Evolutionary conservation across 2,888 invertebrate species (phyloP).

Genomic region (Actias luna): DNA sequence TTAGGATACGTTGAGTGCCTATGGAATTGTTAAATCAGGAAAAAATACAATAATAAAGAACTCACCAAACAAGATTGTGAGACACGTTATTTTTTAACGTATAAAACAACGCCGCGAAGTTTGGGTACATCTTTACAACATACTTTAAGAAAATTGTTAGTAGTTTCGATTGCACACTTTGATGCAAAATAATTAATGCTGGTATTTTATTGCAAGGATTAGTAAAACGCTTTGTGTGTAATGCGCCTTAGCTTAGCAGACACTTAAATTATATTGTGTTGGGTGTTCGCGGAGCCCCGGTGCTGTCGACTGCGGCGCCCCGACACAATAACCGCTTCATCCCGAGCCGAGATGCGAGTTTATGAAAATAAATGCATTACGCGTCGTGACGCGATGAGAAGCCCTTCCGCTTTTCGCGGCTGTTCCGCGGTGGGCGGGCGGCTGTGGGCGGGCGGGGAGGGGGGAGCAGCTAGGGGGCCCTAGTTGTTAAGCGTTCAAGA

Average conservation of each 20-base stretch:
- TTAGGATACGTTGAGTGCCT: too few species aligned
- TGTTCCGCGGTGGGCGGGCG: background rate
- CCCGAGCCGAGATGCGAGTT: background rate
- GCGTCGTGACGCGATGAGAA: background rate
- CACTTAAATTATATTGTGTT: background rate
- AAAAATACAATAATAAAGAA: too few species aligned
- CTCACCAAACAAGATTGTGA: too few species aligned
- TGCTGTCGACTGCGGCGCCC: background rate
- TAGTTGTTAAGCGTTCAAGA: background rate
- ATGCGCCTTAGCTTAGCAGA: background rate
- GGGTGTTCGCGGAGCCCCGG: background rate
- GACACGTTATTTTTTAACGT: too few species aligned
- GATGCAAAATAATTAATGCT: too few species aligned
- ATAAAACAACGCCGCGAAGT: too few species aligned
- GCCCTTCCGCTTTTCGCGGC: background rate
- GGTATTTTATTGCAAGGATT: background rate
- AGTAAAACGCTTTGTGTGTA: background rate
- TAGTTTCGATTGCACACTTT: too few species aligned
- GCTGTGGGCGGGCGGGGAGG: background rate
- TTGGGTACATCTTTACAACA: too few species aligned
- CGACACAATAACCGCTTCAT: conserved; percentile 2
- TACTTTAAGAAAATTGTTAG: too few species aligned
- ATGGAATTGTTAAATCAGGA: too few species aligned
- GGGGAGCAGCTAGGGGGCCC: background rate
- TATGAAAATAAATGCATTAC: conserved; percentile 5